phyloP scores from a whole-genome alignment of 2,888 invertebrate genomes.

The Ophioninae sp. region DNA sequence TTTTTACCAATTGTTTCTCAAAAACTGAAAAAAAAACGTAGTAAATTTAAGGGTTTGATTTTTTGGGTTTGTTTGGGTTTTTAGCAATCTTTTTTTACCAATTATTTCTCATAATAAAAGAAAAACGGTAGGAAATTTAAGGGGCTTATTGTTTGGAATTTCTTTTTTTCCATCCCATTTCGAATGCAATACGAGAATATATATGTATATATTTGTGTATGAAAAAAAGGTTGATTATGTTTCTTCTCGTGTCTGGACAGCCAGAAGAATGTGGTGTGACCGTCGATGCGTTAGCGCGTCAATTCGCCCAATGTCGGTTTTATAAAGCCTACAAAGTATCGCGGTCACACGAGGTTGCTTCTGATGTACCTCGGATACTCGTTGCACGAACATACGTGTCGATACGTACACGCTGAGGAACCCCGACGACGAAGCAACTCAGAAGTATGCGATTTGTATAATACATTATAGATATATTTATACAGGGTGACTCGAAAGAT shows the following conservation, averaged over 20 bases:
- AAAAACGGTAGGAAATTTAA: too few relatives aligned
- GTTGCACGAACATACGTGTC: constrained; percentile 16
- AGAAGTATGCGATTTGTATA: constrained; percentile 8
- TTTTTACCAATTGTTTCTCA: too few relatives aligned
- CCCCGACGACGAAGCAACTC: not conserved
- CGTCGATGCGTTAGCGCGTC: constrained; percentile 51
- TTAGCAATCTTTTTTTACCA: too few relatives aligned
- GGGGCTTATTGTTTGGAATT: too few relatives aligned
- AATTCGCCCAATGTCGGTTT: constrained; percentile 40
- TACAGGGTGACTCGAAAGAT: not conserved
- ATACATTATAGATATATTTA: constrained; percentile 26
- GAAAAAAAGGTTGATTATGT: not conserved
- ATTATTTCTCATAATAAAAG: too few relatives aligned
- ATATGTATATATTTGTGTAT: not conserved
- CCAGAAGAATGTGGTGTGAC: constrained; percentile 8
- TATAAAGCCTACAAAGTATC: constrained; percentile 62
- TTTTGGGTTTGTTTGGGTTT: too few relatives aligned
- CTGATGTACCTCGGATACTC: constrained; percentile 49
- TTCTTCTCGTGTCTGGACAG: constrained; percentile 20
- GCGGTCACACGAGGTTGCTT: constrained; percentile 55
- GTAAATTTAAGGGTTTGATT: too few relatives aligned
- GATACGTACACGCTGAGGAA: not conserved
- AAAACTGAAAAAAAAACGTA: too few relatives aligned
- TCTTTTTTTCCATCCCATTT: not conserved
- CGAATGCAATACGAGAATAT: constrained; percentile 4